Evolutionary conservation across 2,888 invertebrate species (phyloP).

Genomic region (Drosophila meridiana): DNA sequence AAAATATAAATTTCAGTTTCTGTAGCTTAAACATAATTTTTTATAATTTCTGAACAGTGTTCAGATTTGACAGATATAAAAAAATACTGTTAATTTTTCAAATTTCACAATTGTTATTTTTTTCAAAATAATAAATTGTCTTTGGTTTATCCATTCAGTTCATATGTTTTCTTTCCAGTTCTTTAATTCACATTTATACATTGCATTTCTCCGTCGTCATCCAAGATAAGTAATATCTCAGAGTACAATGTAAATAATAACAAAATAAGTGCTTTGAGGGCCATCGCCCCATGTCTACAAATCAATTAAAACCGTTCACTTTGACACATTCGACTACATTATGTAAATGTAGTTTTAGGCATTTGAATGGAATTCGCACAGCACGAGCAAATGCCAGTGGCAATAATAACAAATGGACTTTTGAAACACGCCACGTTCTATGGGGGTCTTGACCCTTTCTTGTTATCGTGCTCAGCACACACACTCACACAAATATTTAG

Average conservation of each 20-base stretch:
- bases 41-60: no score
- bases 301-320: background rate
- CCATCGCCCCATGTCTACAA: background rate
- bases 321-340: background rate
- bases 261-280: no score
- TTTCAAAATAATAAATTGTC: no score
- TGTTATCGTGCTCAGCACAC: slow-evolving; percentile 8
- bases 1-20: no score
- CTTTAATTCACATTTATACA: background rate
- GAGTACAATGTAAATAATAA: background rate
- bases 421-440: background rate
- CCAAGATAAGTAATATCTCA: background rate
- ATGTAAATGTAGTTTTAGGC: slow-evolving; percentile 1
- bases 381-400: slow-evolving; percentile 1
- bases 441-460: background rate
- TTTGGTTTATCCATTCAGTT: background rate
- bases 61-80: no score
- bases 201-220: background rate
- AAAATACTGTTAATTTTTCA: no score
- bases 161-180: background rate
- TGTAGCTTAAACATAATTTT: no score
- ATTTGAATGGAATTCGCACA: slow-evolving; percentile 3
- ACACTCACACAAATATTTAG: background rate
- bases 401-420: background rate
- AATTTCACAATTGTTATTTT: no score